These are phyloP conservation scores for Mesoclemmys tuberculata DNA, from an alignment of 2,113 vertebrate species.

Conservation along the genomic window DNA sequence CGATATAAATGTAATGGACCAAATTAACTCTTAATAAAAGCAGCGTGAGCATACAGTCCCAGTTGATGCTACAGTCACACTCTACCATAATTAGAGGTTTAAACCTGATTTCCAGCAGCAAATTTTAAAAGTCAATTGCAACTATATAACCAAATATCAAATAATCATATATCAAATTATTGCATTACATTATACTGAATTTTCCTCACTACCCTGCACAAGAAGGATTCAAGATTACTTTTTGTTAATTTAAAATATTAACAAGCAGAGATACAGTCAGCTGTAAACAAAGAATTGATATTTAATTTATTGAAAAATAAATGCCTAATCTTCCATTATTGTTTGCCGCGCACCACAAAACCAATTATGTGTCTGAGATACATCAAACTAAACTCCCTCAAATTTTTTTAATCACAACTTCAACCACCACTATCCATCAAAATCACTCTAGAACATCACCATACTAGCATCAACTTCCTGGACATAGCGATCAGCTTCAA, in stretches of 20 bases:
- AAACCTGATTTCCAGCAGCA: neutral
- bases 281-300: neutral
- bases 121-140: fast-evolving
- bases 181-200: neutral
- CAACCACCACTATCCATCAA: neutral
- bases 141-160: neutral
- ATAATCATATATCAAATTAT: neutral
- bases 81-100: neutral
- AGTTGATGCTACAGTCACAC: neutral
- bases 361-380: neutral
- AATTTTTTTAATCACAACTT: neutral
- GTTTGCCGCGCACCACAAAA: neutral
- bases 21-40: neutral
- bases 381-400: neutral
- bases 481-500: neutral
- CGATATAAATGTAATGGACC: neutral
- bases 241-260: neutral
- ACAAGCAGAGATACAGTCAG: neutral
- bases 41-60: neutral
- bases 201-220: neutral
- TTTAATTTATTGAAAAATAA: neutral
- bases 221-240: neutral
- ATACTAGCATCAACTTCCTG: neutral
- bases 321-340: neutral
- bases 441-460: neutral